These are phyloP conservation scores for Megaceryle maxima DNA, from an alignment of 2,113 vertebrate species.

Conservation along the genomic window DNA sequence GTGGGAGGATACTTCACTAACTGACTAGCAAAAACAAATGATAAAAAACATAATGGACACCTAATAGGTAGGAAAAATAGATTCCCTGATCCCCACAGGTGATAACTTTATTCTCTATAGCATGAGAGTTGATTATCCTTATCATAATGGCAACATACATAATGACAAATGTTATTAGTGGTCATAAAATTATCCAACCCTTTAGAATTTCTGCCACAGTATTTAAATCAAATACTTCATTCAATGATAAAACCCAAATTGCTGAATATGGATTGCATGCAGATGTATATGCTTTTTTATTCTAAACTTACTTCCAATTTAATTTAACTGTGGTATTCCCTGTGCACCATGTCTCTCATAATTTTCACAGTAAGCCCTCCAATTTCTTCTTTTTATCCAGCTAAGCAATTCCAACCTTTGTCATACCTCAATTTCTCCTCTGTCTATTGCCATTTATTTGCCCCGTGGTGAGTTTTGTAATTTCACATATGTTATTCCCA, in stretches of 20 bases:
- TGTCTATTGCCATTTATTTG: neutral
- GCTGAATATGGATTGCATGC: neutral
- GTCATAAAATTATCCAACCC: slow-evolving; percentile 46
- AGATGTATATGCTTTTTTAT: neutral
- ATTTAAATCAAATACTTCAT: slow-evolving; percentile 30
- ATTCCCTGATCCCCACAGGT: neutral
- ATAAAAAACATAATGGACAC: neutral
- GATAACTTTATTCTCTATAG: slow-evolving; percentile 4
- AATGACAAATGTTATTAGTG: slow-evolving; percentile 32
- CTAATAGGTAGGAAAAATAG: neutral
- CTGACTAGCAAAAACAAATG: neutral
- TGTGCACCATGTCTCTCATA: neutral
- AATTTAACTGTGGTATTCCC: neutral
- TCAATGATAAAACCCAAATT: neutral
- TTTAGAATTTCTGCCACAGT: slow-evolving; percentile 31
- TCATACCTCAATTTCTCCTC: neutral
- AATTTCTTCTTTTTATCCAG: neutral
- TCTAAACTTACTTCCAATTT: neutral
- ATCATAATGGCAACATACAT: slow-evolving; percentile 16
- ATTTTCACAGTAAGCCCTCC: neutral
- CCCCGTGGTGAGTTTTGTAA: neutral
- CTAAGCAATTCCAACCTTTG: neutral
- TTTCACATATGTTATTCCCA: neutral
- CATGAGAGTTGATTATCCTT: slow-evolving; percentile 40
- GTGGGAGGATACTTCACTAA: neutral